These are phyloP conservation scores for Synanthedon formicaeformis DNA, from an alignment of 2,888 invertebrate species.

Conservation along the genomic window DNA sequence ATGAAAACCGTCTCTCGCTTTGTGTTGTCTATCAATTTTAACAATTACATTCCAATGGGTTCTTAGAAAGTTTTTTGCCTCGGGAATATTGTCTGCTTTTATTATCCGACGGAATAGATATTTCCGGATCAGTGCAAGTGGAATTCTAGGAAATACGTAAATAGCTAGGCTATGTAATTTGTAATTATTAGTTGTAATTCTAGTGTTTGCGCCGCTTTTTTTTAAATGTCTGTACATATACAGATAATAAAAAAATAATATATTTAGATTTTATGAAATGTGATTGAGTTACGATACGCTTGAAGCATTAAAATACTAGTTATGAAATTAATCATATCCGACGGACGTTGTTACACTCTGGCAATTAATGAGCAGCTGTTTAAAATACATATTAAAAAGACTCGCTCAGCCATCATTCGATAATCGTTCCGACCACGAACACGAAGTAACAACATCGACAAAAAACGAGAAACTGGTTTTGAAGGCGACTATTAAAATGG, in stretches of 20 bases:
- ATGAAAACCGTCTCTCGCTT: constrained; percentile 19
- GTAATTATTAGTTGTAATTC: no score
- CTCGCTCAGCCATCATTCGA: constrained; percentile 32
- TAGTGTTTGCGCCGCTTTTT: no score
- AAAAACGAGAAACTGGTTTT: constrained; percentile 50
- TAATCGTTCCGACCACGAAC: constrained; percentile 41
- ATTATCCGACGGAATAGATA: not conserved
- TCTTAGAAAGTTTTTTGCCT: not conserved
- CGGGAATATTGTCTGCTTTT: not conserved
- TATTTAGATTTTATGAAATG: no score
- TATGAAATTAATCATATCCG: constrained; percentile 45
- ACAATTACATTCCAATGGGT: not conserved
- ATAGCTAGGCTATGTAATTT: no score
- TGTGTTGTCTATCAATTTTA: constrained; percentile 30
- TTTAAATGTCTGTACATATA: no score
- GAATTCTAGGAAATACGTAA: no score
- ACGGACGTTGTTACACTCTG: constrained; percentile 32
- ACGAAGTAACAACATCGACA: constrained; percentile 43
- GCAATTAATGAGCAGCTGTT: constrained; percentile 40
- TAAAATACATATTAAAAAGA: constrained; percentile 42
- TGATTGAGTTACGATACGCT: not conserved
- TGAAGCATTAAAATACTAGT: constrained; percentile 33
- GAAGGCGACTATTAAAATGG: constrained; percentile 38
- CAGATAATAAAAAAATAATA: no score
- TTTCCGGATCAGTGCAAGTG: not conserved